These are phyloP conservation scores for Lydus trimaculatus DNA, from an alignment of 2,888 invertebrate genomes.

Conservation along the genomic window DNA sequence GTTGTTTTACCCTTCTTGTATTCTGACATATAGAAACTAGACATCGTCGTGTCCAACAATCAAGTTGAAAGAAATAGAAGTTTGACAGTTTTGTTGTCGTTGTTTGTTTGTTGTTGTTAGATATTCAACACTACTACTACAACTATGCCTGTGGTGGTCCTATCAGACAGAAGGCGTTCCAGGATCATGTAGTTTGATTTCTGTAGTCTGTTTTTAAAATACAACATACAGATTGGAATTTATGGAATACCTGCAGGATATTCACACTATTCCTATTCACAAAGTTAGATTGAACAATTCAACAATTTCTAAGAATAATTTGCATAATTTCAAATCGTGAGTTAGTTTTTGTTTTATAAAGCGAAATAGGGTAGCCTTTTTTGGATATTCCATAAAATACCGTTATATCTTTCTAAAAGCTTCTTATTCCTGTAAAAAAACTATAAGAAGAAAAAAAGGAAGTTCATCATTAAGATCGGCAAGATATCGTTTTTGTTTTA, in stretches of 20 bases:
- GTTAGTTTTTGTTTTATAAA: not conserved
- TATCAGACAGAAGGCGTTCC: not conserved
- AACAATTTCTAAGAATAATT: not conserved
- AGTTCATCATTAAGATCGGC: not conserved
- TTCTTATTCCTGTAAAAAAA: not conserved
- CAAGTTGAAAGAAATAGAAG: constrained; percentile 32
- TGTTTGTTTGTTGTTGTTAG: not conserved
- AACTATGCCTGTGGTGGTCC: not conserved
- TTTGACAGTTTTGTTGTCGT: constrained; percentile 10
- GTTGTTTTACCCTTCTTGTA: not conserved
- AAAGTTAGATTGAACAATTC: not conserved
- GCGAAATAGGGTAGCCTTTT: not conserved
- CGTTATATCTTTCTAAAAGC: not conserved
- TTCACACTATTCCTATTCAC: not conserved
- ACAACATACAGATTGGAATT: not conserved
- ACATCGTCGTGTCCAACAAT: constrained; percentile 40
- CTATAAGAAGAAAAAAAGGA: not conserved
- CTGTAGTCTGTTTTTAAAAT: not conserved
- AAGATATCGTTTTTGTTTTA: not conserved
- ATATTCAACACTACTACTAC: not conserved
- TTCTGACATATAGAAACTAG: constrained; percentile 35
- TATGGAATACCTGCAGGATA: not conserved
- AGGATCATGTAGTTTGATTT: not conserved
- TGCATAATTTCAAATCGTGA: not conserved
- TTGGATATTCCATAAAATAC: not conserved